These are phyloP conservation scores for Ladona fulva DNA, from an alignment of 1,140 invertebrate genomes.

Conservation along the genomic window DNA sequence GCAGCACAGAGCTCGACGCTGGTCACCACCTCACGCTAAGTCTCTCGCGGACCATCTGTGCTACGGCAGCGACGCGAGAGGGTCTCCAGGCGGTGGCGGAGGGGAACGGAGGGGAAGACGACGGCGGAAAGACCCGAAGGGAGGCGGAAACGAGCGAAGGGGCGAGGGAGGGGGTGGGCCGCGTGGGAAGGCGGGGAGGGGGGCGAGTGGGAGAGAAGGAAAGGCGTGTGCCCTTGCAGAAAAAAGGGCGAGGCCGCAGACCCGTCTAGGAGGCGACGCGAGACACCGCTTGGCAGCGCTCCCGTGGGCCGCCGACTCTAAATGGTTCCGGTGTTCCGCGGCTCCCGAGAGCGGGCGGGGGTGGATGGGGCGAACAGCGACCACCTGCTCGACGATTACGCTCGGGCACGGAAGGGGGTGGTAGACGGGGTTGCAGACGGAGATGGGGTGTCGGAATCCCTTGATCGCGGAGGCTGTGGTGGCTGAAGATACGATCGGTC, in stretches of 20 bases:
- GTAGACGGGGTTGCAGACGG: too few relatives aligned
- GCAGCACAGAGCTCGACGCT: not conserved
- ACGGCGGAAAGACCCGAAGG: not conserved
- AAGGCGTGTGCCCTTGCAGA: constrained; percentile 1
- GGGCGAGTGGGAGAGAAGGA: not conserved
- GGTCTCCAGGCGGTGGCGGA: not conserved
- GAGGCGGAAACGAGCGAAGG: not conserved
- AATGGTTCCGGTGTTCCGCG: not conserved
- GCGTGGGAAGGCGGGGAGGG: not conserved
- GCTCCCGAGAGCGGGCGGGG: not conserved
- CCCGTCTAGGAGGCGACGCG: not conserved
- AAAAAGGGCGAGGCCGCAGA: not conserved
- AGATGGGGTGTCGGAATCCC: too few relatives aligned
- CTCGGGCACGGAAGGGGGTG: too few relatives aligned
- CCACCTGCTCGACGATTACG: too few relatives aligned
- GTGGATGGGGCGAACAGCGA: too few relatives aligned
- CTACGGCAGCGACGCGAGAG: not conserved
- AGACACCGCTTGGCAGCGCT: not conserved
- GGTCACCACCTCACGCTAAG: not conserved
- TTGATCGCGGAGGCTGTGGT: too few relatives aligned
- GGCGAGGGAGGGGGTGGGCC: not conserved
- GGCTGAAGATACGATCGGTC: too few relatives aligned
- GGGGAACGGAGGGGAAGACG: not conserved
- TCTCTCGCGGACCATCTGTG: not conserved
- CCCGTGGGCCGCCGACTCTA: not conserved